Percentiles rank a stretch among this genome's conserved stretches.
phyloP scores from a whole-genome alignment of 2,888 invertebrate genomes.

The Hyles lineata region DNA sequence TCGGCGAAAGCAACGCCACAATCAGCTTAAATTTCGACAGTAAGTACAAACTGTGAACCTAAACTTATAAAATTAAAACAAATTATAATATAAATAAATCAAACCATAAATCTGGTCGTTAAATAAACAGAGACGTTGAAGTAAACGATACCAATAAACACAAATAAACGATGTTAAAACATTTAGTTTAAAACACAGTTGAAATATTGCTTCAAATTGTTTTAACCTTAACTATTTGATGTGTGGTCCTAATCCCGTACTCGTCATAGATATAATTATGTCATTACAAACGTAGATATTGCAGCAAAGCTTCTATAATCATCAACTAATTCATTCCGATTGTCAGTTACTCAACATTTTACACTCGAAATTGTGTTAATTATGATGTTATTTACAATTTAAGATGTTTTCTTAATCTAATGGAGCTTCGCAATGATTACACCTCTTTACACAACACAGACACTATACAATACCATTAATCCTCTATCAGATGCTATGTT shows the following conservation, averaged over 20 bases:
- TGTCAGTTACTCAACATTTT: constrained; percentile 72
- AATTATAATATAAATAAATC: background rate
- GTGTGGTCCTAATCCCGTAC: constrained; percentile 73
- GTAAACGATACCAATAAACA: background rate
- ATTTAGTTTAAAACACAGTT: constrained; percentile 22
- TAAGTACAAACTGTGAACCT: constrained; percentile 86
- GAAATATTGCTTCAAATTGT: constrained; percentile 50
- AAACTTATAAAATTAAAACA: background rate
- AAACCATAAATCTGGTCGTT: background rate
- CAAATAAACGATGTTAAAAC: constrained; percentile 12
- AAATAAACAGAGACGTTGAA: background rate
- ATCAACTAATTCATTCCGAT: constrained; percentile 74
- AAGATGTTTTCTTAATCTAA: constrained; percentile 79
- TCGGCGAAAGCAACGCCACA: constrained; percentile 98
- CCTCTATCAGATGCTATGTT: constrained; percentile 38
- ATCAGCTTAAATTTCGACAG: constrained; percentile 99
- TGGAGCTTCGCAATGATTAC: constrained; percentile 37
- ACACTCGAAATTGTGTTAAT: constrained; percentile 62
- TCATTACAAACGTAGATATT: constrained; percentile 72
- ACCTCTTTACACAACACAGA: constrained; percentile 34
- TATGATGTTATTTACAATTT: constrained; percentile 54
- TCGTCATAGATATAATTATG: constrained; percentile 57
- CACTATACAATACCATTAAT: constrained; percentile 40
- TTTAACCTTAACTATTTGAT: constrained; percentile 62
- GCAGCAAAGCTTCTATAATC: constrained; percentile 78